phyloP scores from a whole-genome alignment of 2,888 invertebrate species.

The Drepanosiphum platanoidis region DNA sequence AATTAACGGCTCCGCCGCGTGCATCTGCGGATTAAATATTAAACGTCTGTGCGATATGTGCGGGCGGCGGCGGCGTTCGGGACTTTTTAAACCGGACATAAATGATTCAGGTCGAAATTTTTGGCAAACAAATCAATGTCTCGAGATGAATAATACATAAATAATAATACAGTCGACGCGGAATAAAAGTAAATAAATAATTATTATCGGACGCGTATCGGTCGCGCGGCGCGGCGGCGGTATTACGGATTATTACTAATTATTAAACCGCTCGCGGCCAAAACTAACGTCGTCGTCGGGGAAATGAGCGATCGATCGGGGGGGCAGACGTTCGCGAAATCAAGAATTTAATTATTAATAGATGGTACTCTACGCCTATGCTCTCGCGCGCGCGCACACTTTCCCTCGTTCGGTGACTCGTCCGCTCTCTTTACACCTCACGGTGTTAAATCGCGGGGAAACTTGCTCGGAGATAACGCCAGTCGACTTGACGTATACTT shows the following conservation, averaged over 20 bases:
- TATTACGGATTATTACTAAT: neutral
- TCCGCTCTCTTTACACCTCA: neutral
- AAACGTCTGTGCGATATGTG: neutral
- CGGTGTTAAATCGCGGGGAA: neutral
- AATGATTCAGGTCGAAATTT: neutral
- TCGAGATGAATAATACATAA: neutral
- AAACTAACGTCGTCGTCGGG: neutral
- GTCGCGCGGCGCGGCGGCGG: no score
- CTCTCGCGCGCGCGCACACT: neutral
- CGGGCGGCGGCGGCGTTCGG: no score
- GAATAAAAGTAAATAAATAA: neutral
- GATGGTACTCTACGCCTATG: no score
- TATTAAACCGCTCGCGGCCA: neutral
- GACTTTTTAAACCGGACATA: neutral
- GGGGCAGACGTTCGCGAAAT: neutral
- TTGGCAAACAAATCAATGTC: neutral
- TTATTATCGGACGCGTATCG: neutral
- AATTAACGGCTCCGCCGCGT: no score
- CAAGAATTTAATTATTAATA: conserved; percentile 34
- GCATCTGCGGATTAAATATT: neutral
- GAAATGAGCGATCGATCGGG: neutral
- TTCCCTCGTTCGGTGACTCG: neutral
- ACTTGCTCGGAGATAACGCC: neutral
- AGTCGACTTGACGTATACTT: neutral
- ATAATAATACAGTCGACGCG: neutral